Evolutionary conservation across 2,113 vertebrate species (phyloP), one percentile per base, ranked within the genome.

Genomic region (Cepphus grylle): DNA sequence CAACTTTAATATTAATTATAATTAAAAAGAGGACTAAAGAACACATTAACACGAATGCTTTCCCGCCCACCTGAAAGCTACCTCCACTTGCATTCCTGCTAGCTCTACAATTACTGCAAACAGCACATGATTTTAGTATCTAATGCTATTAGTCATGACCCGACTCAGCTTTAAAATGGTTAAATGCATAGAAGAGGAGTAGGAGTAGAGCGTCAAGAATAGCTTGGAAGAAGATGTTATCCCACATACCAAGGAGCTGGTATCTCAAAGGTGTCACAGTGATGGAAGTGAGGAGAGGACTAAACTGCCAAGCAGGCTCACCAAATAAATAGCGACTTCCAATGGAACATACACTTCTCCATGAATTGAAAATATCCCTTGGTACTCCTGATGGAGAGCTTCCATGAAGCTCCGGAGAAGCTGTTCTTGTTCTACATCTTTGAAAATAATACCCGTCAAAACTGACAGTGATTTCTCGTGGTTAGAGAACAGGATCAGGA

Each of bases 211-310:
- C 40, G 89, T 95, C 94, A 80, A 87, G 95, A 95, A 96, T 97
- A 96, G 86, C 94, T 96, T 97, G 91, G 95, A 95, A 97, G 96
- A 95, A 95, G 95, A 97, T 93, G 95, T 76, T 97, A 95, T 97
- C 96, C 95, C 94, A 95, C 93, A 73, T 96, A 94, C 66, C 89
- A 61, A 94, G 89, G 81, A 97, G 84, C 8, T 95, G 90, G 94
- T 87, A 91, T 94, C 93, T 96, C 86, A 56, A 89, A 96, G 96
- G 95, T 97, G 97, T 96, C 89, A 82, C 84, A 81, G 86, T 73
- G 94, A 94, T 95, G 91, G 84, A 89, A 97, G 91, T 34, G 93
- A 95, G 95, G 84, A 94, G 86, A 88, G 86, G 91, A 58, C 86
- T 91, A 11, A 89, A 32, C 73, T 88, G 92, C 93, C 93, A 93